These are phyloP conservation scores for Netelia virgata DNA, from an alignment of 2,888 invertebrate genomes.

Conservation along the genomic window DNA sequence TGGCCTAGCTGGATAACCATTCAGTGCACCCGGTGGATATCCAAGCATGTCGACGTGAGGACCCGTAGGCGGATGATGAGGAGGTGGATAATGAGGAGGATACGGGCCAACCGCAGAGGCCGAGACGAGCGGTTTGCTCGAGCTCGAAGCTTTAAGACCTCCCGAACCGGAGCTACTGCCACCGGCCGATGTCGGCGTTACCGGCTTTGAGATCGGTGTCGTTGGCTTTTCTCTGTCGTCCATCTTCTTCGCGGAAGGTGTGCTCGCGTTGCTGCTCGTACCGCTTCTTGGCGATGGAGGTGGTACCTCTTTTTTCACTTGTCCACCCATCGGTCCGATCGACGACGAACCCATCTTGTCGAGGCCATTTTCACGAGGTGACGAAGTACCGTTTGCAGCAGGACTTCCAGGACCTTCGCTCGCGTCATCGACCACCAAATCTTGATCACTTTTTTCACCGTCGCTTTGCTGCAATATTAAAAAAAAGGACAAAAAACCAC, in stretches of 20 bases:
- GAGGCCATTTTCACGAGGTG: slow-evolving; percentile 94
- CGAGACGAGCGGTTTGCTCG: slow-evolving; percentile 86
- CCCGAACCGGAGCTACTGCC: slow-evolving; percentile 85
- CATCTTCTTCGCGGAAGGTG: slow-evolving; percentile 94
- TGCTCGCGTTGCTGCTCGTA: slow-evolving; percentile 96
- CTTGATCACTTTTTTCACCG: slow-evolving; percentile 95
- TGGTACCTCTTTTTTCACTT: slow-evolving; percentile 88
- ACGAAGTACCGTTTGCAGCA: slow-evolving; percentile 92
- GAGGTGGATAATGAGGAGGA: slow-evolving; percentile 84
- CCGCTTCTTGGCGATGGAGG: slow-evolving; percentile 88
- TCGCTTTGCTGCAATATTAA: slow-evolving; percentile 88
- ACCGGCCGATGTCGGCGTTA: slow-evolving; percentile 92
- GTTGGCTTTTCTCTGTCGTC: slow-evolving; percentile 93
- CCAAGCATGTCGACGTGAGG: slow-evolving; percentile 84
- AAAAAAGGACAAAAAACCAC: neutral
- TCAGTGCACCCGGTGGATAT: slow-evolving; percentile 88
- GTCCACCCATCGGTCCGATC: slow-evolving; percentile 78
- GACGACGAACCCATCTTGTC: slow-evolving; percentile 88
- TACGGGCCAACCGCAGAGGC: slow-evolving; percentile 83
- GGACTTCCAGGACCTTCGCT: slow-evolving; percentile 96
- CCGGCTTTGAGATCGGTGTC: slow-evolving; percentile 96
- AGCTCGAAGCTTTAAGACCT: slow-evolving; percentile 85
- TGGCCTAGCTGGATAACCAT: slow-evolving; percentile 88
- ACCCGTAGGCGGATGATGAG: slow-evolving; percentile 83
- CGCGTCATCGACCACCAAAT: slow-evolving; percentile 97